phyloP scores from a whole-genome alignment of 2,113 vertebrate genomes.

The Lepisosteus oculatus region DNA sequence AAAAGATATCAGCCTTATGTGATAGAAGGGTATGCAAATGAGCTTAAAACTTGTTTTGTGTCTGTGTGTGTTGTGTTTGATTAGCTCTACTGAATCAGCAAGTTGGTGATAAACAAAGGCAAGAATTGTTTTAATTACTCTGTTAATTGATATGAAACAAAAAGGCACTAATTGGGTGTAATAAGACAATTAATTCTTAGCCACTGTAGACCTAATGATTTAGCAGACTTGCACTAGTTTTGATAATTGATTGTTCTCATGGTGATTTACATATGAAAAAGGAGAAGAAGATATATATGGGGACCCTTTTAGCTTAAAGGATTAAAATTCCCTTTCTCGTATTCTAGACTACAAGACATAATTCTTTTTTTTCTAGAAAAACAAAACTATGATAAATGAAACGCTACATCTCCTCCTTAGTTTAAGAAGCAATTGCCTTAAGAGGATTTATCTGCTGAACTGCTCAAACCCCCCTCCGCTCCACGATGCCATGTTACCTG shows the following conservation, averaged over 20 bases:
- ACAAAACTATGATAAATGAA: no score
- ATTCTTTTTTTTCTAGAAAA: neutral
- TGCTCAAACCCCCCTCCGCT: no score
- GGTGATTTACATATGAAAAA: conserved; percentile 51
- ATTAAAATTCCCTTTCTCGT: neutral
- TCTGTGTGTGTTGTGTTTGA: conserved; percentile 1
- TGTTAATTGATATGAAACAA: conserved; percentile 94
- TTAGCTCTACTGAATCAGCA: conserved; percentile 57
- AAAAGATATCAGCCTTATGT: conserved; percentile 1
- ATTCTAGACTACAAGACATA: neutral
- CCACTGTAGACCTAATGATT: conserved; percentile 84
- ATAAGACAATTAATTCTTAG: conserved; percentile 87
- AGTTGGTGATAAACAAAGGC: conserved; percentile 57
- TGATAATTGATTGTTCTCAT: conserved; percentile 54
- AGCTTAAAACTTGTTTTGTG: conserved; percentile 8
- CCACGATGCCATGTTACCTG: no score
- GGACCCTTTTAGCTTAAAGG: neutral
- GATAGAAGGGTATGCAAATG: conserved; percentile 6
- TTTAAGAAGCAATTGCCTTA: no score
- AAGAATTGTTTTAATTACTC: conserved; percentile 83
- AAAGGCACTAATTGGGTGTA: conserved; percentile 89
- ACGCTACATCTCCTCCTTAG: no score
- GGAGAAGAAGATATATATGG: conserved; percentile 25
- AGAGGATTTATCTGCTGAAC: no score
- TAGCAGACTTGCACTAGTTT: conserved; percentile 63